Evolutionary conservation across 2,888 invertebrate genomes (phyloP).

Genomic region (Agelastica alni): DNA sequence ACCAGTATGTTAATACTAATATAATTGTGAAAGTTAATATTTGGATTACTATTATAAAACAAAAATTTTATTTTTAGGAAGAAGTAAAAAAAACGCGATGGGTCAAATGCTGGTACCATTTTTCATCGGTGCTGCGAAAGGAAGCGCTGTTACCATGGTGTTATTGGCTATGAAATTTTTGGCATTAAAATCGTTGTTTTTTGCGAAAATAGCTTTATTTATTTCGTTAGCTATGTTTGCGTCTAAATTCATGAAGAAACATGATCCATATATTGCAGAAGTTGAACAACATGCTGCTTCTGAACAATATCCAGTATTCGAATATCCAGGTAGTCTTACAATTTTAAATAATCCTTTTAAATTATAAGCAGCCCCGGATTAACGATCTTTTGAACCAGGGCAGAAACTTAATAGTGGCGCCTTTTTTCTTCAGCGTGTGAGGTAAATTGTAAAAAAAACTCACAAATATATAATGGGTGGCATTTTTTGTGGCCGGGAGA

Average conservation of each 20-base stretch:
- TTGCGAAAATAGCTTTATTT: conserved; percentile 71
- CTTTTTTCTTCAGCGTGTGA: no score
- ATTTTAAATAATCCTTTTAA: background rate
- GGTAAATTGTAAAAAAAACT: no score
- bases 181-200: conserved; percentile 70
- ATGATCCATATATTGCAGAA: conserved; percentile 39
- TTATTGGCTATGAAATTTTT: conserved; percentile 56
- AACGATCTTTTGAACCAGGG: no score
- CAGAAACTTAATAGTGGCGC: no score
- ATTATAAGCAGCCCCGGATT: no score
- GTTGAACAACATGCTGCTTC: conserved; percentile 57
- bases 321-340: conserved; percentile 14
- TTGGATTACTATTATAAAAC: no score
- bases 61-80: conserved; percentile 52
- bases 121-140: conserved; percentile 68
- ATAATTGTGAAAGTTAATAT: no score
- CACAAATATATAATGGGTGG: no score
- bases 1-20: no score
- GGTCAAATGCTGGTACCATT: conserved; percentile 65
- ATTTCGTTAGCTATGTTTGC: conserved; percentile 62
- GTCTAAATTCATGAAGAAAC: conserved; percentile 40
- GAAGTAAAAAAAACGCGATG: conserved; percentile 61
- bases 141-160: conserved; percentile 66
- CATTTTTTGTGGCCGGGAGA: no score
- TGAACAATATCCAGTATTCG: conserved; percentile 36